Percentiles rank a stretch among this genome's conserved stretches.
phyloP scores from a whole-genome alignment of 1,140 invertebrate species.

The Cheumatopsyche charites region DNA sequence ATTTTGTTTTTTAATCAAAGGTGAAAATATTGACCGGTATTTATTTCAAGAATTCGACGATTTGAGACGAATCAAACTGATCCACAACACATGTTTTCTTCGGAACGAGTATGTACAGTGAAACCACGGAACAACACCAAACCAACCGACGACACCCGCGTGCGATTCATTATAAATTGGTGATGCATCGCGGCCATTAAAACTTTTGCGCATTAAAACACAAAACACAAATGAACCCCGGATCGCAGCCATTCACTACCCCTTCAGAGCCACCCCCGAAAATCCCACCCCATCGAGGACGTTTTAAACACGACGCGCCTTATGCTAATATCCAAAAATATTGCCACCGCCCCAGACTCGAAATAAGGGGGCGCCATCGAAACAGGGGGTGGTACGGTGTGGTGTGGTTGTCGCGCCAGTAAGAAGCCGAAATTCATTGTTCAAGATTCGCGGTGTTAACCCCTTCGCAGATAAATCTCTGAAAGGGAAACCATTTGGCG shows the following conservation, averaged over 20 bases:
- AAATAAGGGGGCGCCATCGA: background rate
- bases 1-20: no score
- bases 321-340: slow-evolving; percentile 46
- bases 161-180: slow-evolving; percentile 40
- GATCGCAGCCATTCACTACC: slow-evolving; percentile 31
- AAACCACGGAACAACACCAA: no score
- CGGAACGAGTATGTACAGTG: no score
- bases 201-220: slow-evolving; percentile 40
- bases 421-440: slow-evolving; percentile 44
- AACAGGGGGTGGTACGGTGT: background rate
- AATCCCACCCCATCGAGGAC: background rate
- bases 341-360: slow-evolving; percentile 35
- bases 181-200: slow-evolving; percentile 39
- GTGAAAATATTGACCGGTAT: no score
- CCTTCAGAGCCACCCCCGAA: background rate
- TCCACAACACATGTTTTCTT: no score
- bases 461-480: slow-evolving; percentile 45
- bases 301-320: slow-evolving; percentile 42
- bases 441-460: slow-evolving; percentile 47
- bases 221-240: slow-evolving; percentile 39
- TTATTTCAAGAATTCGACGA: no score
- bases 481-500: slow-evolving; percentile 46
- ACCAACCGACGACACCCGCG: background rate
- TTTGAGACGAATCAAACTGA: no score
- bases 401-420: background rate